Conservation (phyloP, 2,888 invertebrate genomes). For the Odontomyia ornata region DNA sequence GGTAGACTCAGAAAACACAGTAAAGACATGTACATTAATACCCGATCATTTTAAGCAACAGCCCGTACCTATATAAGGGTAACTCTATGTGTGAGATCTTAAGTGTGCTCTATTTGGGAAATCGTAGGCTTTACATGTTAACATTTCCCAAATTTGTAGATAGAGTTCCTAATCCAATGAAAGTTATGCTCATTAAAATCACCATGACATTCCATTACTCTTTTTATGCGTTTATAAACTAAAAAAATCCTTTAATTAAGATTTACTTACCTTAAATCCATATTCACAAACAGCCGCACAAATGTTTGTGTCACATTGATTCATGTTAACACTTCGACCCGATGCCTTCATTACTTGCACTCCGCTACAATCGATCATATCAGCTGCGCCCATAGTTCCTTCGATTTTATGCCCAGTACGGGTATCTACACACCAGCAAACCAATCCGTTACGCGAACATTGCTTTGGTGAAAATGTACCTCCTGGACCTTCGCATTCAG, state of each 20-base stretch:
- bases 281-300: slow-evolving; percentile 87
- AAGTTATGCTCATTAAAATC: no score
- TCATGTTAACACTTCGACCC: slow-evolving; percentile 65
- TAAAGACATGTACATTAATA: no score
- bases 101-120: no score
- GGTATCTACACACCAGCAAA: slow-evolving; percentile 87
- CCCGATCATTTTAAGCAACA: no score
- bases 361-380: slow-evolving; percentile 71
- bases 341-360: slow-evolving; percentile 61
- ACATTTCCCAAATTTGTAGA: no score
- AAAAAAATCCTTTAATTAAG: background rate
- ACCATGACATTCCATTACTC: no score
- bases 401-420: slow-evolving; percentile 78
- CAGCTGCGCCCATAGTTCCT: slow-evolving; percentile 81
- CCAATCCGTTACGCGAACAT: slow-evolving; percentile 84
- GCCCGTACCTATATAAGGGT: no score
- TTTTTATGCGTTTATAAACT: no score
- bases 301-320: slow-evolving; percentile 74
- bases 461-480: slow-evolving; percentile 79
- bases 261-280: slow-evolving; percentile 74
- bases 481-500: slow-evolving; percentile 75
- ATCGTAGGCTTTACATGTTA: no score
- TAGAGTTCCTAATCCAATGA: no score
- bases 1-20: no score
- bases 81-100: no score